Percentiles rank a stretch among this genome's conserved stretches.
Evolutionary conservation across 1,140 invertebrate genomes (phyloP).

Genomic region (Dinothrombium tinctorium): DNA sequence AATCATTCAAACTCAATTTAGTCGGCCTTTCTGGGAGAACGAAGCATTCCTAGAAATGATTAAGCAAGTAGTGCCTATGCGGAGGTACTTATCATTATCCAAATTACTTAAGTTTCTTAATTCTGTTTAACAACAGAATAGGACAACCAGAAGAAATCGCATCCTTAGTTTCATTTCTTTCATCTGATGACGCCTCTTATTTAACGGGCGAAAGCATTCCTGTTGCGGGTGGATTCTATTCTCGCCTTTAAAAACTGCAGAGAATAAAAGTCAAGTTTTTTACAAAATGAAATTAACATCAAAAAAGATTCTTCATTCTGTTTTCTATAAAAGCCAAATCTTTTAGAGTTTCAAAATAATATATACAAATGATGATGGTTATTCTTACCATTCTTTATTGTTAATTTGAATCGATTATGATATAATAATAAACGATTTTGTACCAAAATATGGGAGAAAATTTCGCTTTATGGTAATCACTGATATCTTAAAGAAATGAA

Average conservation of each 20-base stretch:
- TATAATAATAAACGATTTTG: too few species aligned
- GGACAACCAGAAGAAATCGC: conserved; percentile 48
- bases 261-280: too few species aligned
- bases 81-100: conserved; percentile 12
- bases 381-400: too few species aligned
- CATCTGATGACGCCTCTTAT: conserved; percentile 70
- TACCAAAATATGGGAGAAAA: too few species aligned
- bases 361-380: too few species aligned
- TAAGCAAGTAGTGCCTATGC: conserved; percentile 14
- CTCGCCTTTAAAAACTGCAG: neutral
- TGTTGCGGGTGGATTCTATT: conserved; percentile 40
- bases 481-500: too few species aligned
- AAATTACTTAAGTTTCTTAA: neutral
- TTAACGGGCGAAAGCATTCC: conserved; percentile 78
- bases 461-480: too few species aligned
- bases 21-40: conserved; percentile 24
- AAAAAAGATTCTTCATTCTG: too few species aligned
- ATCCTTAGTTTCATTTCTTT: conserved; percentile 60
- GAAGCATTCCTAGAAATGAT: conserved; percentile 13
- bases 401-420: too few species aligned
- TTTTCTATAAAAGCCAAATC: too few species aligned
- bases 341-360: too few species aligned
- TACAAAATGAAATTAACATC: too few species aligned
- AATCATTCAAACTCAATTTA: conserved; percentile 62
- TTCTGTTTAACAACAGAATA: conserved; percentile 20